Evolutionary conservation across 1,140 invertebrate genomes (phyloP).

Genomic region (Drosophila sproati): DNA sequence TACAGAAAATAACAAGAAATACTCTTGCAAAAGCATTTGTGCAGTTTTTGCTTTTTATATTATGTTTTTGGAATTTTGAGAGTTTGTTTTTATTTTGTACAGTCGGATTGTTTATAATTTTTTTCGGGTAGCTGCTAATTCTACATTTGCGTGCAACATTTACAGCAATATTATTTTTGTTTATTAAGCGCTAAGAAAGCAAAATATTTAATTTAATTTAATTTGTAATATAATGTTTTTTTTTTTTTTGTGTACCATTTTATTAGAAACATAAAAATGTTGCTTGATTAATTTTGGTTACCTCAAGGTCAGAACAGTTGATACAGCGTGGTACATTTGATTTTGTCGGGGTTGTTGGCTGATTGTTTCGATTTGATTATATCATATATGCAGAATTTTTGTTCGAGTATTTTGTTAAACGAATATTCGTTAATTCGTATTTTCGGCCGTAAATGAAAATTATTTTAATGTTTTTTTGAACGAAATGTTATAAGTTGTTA

Average conservation of each 20-base stretch:
- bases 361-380: slow-evolving; percentile 49
- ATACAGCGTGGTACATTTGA: slow-evolving; percentile 96
- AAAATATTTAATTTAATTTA: slow-evolving; percentile 22
- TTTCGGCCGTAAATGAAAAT: slow-evolving; percentile 8
- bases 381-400: slow-evolving; percentile 39
- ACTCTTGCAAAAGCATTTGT: slow-evolving; percentile 1
- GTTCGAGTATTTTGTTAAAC: slow-evolving; percentile 8
- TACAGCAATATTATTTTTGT: slow-evolving; percentile 44
- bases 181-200: slow-evolving; percentile 37
- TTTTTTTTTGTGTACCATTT: slow-evolving; percentile 9
- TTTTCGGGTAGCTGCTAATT: slow-evolving; percentile 33
- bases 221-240: slow-evolving; percentile 12
- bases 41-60: slow-evolving; percentile 28
- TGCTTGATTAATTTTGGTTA: slow-evolving; percentile 86
- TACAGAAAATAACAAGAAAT: slow-evolving; percentile 10
- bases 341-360: slow-evolving; percentile 85
- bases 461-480: slow-evolving; percentile 11
- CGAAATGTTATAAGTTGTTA: slow-evolving; percentile 28
- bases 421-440: slow-evolving; percentile 5
- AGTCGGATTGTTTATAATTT: slow-evolving; percentile 25
- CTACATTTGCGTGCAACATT: slow-evolving; percentile 78
- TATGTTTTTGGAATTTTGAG: slow-evolving; percentile 16
- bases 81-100: slow-evolving; percentile 25
- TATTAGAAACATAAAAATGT: slow-evolving; percentile 23
- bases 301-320: slow-evolving; percentile 95